Conservation (phyloP, 2,113 vertebrate species). For the Serinus canaria region DNA sequence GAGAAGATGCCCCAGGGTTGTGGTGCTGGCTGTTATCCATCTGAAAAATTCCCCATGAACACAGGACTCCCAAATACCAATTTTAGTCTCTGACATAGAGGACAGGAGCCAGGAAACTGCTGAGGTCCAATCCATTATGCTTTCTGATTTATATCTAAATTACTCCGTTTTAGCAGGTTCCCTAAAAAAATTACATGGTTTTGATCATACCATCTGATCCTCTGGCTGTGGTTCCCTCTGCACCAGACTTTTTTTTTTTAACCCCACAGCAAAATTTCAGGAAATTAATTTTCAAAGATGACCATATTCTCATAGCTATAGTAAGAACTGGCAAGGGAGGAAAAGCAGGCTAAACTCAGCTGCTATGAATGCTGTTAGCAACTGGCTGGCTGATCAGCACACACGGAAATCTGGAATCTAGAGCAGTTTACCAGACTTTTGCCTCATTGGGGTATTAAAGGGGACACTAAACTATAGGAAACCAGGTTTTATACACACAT, state of each 20-base stretch:
- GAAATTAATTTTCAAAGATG: background rate
- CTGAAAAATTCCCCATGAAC: background rate
- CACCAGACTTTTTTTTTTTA: background rate
- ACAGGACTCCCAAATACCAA: background rate
- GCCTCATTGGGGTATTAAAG: background rate
- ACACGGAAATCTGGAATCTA: background rate
- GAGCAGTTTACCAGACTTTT: background rate
- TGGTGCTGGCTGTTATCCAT: background rate
- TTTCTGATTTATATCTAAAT: slow-evolving; percentile 8
- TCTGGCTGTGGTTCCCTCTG: background rate
- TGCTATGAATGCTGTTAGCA: background rate
- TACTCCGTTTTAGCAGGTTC: background rate
- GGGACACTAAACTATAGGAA: background rate
- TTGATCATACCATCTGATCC: background rate
- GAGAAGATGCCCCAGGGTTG: background rate
- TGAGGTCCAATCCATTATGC: background rate
- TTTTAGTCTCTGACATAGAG: background rate
- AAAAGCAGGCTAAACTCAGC: background rate
- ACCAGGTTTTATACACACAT: background rate
- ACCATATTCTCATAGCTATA: background rate
- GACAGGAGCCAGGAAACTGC: background rate
- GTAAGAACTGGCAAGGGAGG: background rate
- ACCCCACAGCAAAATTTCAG: background rate
- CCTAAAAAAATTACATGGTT: background rate
- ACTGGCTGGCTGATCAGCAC: background rate